phyloP scores from a whole-genome alignment of 2,888 invertebrate species.

The Melangyna quadrimaculata region DNA sequence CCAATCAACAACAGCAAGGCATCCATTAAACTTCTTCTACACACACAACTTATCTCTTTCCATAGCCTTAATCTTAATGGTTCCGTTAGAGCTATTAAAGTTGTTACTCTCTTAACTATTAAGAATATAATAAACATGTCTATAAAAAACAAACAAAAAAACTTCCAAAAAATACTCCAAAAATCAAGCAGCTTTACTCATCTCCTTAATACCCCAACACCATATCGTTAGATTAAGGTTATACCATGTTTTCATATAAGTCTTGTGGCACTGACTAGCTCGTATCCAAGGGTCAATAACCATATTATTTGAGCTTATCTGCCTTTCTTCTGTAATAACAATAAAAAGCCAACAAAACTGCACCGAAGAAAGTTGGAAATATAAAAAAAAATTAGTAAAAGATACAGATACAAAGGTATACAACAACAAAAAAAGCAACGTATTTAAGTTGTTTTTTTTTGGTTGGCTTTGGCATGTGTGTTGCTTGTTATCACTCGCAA shows the following conservation, averaged over 20 bases:
- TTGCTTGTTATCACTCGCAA: slow-evolving; percentile 53
- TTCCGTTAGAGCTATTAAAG: slow-evolving; percentile 51
- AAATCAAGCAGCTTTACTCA: not conserved
- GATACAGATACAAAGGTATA: not conserved
- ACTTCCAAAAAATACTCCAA: not conserved
- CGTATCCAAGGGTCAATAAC: slow-evolving; percentile 55
- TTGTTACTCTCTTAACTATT: slow-evolving; percentile 28
- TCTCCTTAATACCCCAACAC: slow-evolving; percentile 1
- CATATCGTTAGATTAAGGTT: slow-evolving; percentile 6
- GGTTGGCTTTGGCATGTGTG: slow-evolving; percentile 33
- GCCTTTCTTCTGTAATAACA: slow-evolving; percentile 48
- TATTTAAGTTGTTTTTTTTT: slow-evolving; percentile 9
- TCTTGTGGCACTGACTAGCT: slow-evolving; percentile 2
- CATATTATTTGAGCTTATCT: slow-evolving; percentile 69
- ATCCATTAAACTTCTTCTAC: not conserved
- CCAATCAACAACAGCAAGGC: not conserved
- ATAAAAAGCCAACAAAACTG: slow-evolving; percentile 45
- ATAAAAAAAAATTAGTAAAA: slow-evolving; percentile 2
- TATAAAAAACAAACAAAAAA: not conserved
- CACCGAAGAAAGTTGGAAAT: slow-evolving; percentile 34
- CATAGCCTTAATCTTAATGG: not conserved
- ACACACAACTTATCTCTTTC: not conserved
- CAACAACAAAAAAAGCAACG: not conserved
- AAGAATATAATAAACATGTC: slow-evolving; percentile 16
- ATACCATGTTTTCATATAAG: slow-evolving; percentile 2